A percentile compares a stretch with the other conserved stretches of the same genome.
These are phyloP conservation scores for Minunthozetes semirufus DNA, from an alignment of 2,888 invertebrate species.

Conservation along the genomic window DNA sequence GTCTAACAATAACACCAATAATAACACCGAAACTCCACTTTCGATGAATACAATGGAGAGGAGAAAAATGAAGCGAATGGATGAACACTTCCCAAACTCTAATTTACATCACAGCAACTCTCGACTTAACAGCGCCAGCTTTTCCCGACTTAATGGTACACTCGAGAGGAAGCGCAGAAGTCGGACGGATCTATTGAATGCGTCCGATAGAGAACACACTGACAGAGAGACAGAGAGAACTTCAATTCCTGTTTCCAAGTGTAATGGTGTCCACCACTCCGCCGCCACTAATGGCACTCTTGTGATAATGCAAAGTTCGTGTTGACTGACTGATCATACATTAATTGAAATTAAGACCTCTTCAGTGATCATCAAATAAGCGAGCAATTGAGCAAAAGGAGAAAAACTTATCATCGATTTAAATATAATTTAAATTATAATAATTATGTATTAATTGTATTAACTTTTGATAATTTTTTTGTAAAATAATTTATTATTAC, in stretches of 20 bases:
- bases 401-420: no score
- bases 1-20: neutral
- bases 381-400: no score
- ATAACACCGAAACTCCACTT: neutral
- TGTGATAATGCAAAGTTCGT: conserved; percentile 39
- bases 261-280: conserved; percentile 16
- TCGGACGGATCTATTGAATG: conserved; percentile 31
- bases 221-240: neutral
- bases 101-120: conserved; percentile 8
- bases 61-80: conserved; percentile 8
- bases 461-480: neutral
- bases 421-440: neutral
- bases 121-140: conserved; percentile 18
- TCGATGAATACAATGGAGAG: conserved; percentile 32
- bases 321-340: conserved; percentile 22
- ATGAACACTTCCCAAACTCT: neutral
- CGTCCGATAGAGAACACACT: neutral
- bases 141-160: conserved; percentile 37
- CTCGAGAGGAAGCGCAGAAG: conserved; percentile 36
- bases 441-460: neutral
- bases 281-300: conserved; percentile 6
- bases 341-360: no score
- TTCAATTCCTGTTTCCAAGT: neutral
- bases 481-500: neutral
- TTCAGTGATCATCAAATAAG: no score